Percentiles rank a stretch among this genome's conserved stretches.
These are phyloP conservation scores for Mareca strepera DNA, from an alignment of 2,797 vertebrate genomes.

Conservation along the genomic window DNA sequence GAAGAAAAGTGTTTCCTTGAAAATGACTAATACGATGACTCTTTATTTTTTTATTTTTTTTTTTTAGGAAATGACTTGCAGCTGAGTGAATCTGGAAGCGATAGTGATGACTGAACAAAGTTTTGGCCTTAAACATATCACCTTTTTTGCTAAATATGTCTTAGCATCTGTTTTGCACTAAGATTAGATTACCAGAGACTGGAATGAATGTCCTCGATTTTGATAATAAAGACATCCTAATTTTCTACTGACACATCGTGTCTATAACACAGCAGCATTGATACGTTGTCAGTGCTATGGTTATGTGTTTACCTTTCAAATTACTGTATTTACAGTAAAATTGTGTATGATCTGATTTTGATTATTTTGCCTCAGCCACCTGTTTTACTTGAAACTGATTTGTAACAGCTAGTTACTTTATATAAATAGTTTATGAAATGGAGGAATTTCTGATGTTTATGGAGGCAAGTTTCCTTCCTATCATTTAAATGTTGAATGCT, in stretches of 20 bases:
- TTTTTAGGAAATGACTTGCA: conserved; percentile 94
- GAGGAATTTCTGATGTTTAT: conserved; percentile 66
- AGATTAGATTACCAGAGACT: conserved; percentile 67
- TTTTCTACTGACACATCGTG: conserved; percentile 65
- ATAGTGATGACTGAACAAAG: conserved; percentile 89
- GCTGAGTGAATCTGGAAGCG: conserved; percentile 95
- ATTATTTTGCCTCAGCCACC: conserved; percentile 70
- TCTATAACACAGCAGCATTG: conserved; percentile 55
- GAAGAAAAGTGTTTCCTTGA: neutral
- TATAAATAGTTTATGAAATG: conserved; percentile 51
- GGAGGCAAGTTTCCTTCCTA: conserved; percentile 66
- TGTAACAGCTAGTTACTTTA: conserved; percentile 65
- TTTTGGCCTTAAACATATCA: conserved; percentile 64
- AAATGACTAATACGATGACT: conserved; percentile 41
- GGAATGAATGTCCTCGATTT: conserved; percentile 67
- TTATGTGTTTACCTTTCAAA: conserved; percentile 62
- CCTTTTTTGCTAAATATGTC: conserved; percentile 62
- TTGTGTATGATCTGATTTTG: conserved; percentile 63
- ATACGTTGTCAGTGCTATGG: conserved; percentile 52
- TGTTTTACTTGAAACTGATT: conserved; percentile 73
- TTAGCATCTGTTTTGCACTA: conserved; percentile 76
- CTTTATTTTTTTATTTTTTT: conserved; percentile 66
- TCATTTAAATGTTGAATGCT: conserved; percentile 46
- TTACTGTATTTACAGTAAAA: conserved; percentile 75
- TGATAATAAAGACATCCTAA: conserved; percentile 72